Evolutionary conservation across 2,797 vertebrate genomes (phyloP), one percentile per base, ranked within the genome.

Genomic region (Enteromius fasciolatus): DNA sequence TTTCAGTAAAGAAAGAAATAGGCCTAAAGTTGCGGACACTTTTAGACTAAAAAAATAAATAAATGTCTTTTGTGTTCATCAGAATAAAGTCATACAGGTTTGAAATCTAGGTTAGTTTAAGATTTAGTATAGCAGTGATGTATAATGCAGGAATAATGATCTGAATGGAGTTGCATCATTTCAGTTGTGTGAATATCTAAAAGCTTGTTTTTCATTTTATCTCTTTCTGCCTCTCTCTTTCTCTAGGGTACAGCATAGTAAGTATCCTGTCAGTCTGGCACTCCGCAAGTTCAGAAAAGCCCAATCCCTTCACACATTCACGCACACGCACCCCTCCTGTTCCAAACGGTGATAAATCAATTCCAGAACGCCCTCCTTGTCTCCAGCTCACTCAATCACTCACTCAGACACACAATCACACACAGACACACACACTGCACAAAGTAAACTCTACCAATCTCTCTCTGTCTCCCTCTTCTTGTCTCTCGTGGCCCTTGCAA

Each of bases 311-410:
- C 81, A 80, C 77, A 83, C 78, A 80, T 36, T 80, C 57, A 77
- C n/a, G 18, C 57, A 77, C 61, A 67, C 78, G 36, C 41, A 52
- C 73, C 68, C 66, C 44, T 79, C 76, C 80, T 63, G 36, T 28
- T 78, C 76, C 68, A 80, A 75, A 61, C 20, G 18, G 78, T 82
- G 76, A 87, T 80, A 70, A 87, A 78, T 86, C 85, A 86, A 86
- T 86, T 84, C 52, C 74, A 84, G 80, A 78, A 46, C 18, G 12
- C 41, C 67, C 76, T 76, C 39, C 52, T 77, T 87, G 83, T 84
- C 75, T 78, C 72, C 48, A 72, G 66, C 83, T 73, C 78, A 83
- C 77, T 78, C 80, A 80, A 75, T 82, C 66, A 69, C 66, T 75
- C 66, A 28, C 44, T 57, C 72, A 82, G 64, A 67, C 76, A 68